Conservation (phyloP, 2,113 vertebrate genomes). For the Herpetotheres cachinnans region DNA sequence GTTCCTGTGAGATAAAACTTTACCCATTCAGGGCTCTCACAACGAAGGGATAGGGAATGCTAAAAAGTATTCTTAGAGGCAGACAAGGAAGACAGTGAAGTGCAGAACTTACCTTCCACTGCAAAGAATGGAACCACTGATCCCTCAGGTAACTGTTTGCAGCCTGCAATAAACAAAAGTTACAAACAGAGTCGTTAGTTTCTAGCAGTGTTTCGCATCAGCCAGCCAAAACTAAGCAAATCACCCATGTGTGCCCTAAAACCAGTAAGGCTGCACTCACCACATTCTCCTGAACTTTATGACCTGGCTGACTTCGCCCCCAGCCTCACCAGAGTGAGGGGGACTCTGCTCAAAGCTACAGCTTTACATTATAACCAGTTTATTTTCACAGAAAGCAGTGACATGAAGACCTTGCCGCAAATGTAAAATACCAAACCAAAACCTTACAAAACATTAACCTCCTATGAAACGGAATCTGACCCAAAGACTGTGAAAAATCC, state of each 20-base stretch:
- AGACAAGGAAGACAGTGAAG: neutral
- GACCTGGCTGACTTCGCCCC: neutral
- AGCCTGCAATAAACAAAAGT: conserved; percentile 79
- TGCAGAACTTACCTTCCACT: conserved; percentile 91
- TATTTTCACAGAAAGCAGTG: neutral
- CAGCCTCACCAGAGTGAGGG: neutral
- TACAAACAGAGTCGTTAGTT: conserved; percentile 6
- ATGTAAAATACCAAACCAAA: neutral
- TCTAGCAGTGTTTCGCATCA: neutral
- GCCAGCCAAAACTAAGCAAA: neutral
- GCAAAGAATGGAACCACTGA: conserved; percentile 99
- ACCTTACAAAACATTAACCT: neutral
- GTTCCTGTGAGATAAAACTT: neutral
- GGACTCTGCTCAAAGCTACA: neutral
- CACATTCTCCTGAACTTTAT: neutral
- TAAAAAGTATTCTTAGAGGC: neutral
- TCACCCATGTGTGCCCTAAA: neutral
- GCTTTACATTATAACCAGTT: neutral
- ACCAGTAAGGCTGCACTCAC: neutral
- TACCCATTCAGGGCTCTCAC: neutral
- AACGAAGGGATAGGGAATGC: neutral
- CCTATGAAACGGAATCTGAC: neutral
- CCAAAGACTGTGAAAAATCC: neutral
- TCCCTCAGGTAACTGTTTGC: conserved; percentile 98
- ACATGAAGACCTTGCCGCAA: neutral